Evolutionary conservation across 2,797 vertebrate genomes (phyloP).

Genomic region (Danio jaintianensis): DNA sequence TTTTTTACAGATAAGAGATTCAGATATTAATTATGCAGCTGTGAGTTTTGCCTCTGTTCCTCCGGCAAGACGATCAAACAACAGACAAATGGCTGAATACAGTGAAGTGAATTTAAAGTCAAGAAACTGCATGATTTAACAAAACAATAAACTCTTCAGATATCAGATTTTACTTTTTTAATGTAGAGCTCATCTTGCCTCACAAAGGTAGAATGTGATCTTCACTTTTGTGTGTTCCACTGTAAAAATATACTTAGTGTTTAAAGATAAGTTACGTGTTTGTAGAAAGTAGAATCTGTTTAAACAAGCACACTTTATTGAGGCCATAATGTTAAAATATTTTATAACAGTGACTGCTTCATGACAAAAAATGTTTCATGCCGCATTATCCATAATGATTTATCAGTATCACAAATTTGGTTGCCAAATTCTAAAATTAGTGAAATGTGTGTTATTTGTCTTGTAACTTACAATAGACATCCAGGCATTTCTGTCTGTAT

Average conservation of each 20-base stretch:
- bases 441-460: neutral
- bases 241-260: too few species aligned
- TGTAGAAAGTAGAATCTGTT: too few species aligned
- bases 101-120: neutral
- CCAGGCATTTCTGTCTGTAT: too few species aligned
- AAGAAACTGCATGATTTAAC: neutral
- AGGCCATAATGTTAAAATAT: too few species aligned
- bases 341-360: too few species aligned
- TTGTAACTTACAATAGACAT: neutral
- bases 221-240: too few species aligned
- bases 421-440: neutral
- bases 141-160: neutral
- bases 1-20: neutral
- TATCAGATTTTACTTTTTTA: neutral
- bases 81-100: neutral
- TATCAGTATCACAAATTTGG: too few species aligned
- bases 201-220: too few species aligned
- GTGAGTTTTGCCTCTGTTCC: neutral
- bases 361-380: too few species aligned
- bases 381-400: too few species aligned
- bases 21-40: conserved; percentile 10
- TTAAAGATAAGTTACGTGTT: too few species aligned
- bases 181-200: neutral
- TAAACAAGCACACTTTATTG: too few species aligned
- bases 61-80: conserved; percentile 15